Evolutionary conservation across 2,888 invertebrate species (phyloP), one percentile per base, ranked within the genome.

Genomic region (Adela reaumurella): DNA sequence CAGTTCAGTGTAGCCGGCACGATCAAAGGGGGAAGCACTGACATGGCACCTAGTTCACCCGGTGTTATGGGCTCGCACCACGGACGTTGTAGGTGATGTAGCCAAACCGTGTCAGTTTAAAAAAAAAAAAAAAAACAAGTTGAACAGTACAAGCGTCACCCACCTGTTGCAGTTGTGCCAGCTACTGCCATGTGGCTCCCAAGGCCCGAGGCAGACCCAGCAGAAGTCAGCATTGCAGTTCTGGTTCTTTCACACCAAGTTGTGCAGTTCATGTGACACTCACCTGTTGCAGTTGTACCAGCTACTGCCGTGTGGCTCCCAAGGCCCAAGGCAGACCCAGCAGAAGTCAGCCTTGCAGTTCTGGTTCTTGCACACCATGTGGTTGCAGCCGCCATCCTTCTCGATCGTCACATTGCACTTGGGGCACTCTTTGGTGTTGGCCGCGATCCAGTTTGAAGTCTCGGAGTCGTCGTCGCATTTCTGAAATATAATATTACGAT

Each of bases 401-500:
- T 94, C 94, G 60, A 94, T 94, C n/a, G 92, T 93, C 46, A 95
- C 96, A 72, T 95, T 94, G 76, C 98, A 99, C 70, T 93, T 94
- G 43, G 98, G 98, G 72, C 98, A 98, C 77, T 97, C 97, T 82
- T 99, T 98, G 49, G 98, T 99, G 77, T 99, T 98, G 20, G 97
- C 97, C 50, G 96, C 96, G 63, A 99, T 97, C 98, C 98, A 99
- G 68, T 98, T 98, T 11, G 96, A 95, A 49, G 98, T 98, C 77
- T 98, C 98, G 4, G 95, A 95, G 74, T 99, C 98, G 68, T 99
- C 98, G 70, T 96, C 97, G 77, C 97, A 98, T 77, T 99, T 98
- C 74, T 78, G 52, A 0, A 48, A 46, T 8, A 44, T 24, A 17
- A 5, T 43, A 29, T 16, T 44, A n/a, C 3, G 46, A 29, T 35